Conservation (phyloP, 1,140 invertebrate species). For the Lucilia sericata region DNA sequence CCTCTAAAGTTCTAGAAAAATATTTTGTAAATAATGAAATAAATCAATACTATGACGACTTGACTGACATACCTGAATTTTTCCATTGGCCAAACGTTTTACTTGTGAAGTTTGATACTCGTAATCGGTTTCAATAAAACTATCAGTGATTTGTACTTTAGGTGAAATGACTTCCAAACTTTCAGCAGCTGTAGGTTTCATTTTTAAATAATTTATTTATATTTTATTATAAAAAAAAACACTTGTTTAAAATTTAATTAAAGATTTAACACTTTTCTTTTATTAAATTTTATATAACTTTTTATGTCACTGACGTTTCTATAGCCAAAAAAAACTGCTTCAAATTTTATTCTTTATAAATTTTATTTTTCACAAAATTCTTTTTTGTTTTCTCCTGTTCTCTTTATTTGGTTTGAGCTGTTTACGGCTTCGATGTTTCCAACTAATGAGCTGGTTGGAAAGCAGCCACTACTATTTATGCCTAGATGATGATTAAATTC, state of each 20-base stretch:
- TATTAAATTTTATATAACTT: conserved; percentile 30
- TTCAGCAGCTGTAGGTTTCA: conserved; percentile 40
- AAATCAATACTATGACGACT: not conserved
- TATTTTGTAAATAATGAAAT: not conserved
- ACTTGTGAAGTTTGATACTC: conserved; percentile 81
- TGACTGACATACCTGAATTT: conserved; percentile 70
- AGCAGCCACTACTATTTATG: conserved; percentile 47
- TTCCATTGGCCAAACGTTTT: conserved; percentile 69
- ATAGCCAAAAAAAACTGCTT: not conserved
- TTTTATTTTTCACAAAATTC: not conserved
- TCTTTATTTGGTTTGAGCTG: conserved; percentile 20
- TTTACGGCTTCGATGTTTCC: conserved; percentile 43
- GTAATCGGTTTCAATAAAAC: conserved; percentile 83
- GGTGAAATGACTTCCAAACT: conserved; percentile 68
- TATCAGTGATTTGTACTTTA: conserved; percentile 79
- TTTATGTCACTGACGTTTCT: not conserved
- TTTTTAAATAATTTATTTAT: conserved; percentile 10
- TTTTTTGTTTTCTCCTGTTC: not conserved
- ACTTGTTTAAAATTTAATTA: not conserved
- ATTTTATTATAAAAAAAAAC: not conserved
- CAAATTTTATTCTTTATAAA: not conserved
- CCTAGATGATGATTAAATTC: conserved; percentile 20
- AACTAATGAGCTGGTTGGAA: conserved; percentile 43
- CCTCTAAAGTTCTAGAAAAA: not conserved
- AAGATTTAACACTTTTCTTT: not conserved